Evolutionary conservation across 2,888 invertebrate genomes (phyloP).

Genomic region (Phorcus lineatus): DNA sequence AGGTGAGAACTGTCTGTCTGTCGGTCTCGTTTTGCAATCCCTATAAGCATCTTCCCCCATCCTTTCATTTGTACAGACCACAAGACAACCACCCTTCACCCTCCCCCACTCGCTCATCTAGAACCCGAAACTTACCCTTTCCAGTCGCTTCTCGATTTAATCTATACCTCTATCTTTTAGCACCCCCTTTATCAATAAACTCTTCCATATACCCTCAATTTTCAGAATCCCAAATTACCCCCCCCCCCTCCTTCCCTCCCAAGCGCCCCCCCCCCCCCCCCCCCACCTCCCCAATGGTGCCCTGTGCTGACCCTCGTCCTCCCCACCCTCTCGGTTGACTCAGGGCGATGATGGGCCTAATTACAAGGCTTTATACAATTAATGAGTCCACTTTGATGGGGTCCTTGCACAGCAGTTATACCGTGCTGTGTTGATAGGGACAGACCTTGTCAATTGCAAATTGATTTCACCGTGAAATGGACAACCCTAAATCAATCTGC

Average conservation of each 20-base stretch:
- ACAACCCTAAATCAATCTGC: background rate
- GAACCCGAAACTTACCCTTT: background rate
- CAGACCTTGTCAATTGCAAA: background rate
- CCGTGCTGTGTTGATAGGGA: background rate
- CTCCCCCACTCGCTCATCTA: background rate
- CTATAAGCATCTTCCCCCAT: background rate
- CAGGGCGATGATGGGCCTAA: background rate
- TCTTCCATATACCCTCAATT: background rate
- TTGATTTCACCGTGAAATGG: constrained; percentile 7
- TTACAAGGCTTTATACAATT: constrained; percentile 7
- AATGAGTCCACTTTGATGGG: constrained; percentile 4
- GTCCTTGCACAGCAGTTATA: background rate
- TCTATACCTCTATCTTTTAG: background rate
- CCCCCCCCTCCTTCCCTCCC: background rate
- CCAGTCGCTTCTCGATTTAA: background rate
- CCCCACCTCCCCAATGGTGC: background rate
- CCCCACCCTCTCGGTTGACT: background rate
- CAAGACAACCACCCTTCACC: background rate
- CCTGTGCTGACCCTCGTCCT: background rate
- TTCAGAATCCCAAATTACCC: background rate
- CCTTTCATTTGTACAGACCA: no score
- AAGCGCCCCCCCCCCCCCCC: background rate
- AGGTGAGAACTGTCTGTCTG: no score
- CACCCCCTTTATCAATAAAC: background rate
- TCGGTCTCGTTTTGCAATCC: no score